A percentile compares a stretch with the other conserved stretches of the same genome.
These are phyloP conservation scores for Chrysochloris asiatica DNA, from an alignment of 2,113 vertebrate species.

Conservation along the genomic window DNA sequence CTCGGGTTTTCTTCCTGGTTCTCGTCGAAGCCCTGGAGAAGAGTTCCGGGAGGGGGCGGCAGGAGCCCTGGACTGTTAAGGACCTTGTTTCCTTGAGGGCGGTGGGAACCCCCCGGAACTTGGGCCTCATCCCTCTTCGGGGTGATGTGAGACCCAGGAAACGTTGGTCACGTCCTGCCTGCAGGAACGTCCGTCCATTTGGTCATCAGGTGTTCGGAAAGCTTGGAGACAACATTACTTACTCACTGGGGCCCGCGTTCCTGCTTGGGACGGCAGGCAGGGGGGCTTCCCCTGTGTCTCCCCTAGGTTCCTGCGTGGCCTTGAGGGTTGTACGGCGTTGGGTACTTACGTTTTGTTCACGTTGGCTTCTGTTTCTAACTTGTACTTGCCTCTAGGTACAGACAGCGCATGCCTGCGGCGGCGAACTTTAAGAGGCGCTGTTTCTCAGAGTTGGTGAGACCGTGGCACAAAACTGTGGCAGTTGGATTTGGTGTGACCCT, in stretches of 20 bases:
- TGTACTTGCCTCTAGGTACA: constrained; percentile 46
- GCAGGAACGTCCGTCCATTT: background rate
- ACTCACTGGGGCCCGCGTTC: no score
- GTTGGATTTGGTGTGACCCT: constrained; percentile 83
- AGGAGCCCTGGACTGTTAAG: no score
- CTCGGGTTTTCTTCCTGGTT: background rate
- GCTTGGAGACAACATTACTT: no score
- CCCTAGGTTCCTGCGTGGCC: no score
- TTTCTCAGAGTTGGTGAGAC: background rate
- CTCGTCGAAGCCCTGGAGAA: background rate
- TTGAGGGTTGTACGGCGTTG: no score
- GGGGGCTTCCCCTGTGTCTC: no score
- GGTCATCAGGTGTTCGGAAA: no score
- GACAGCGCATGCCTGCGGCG: constrained; percentile 65
- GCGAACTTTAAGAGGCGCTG: constrained; percentile 14
- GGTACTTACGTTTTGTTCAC: background rate
- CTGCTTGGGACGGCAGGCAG: no score
- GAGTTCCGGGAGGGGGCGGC: background rate
- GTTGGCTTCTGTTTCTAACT: background rate
- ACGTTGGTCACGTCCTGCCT: background rate
- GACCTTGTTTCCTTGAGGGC: no score
- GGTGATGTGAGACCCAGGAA: no score
- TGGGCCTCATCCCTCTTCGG: no score
- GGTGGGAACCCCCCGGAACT: no score
- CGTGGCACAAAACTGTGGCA: constrained; percentile 75